Base-by-base conservation (phyloP, 53 echinoderm and acorn worm genomes). In the Patiria pectinifera region DNA sequence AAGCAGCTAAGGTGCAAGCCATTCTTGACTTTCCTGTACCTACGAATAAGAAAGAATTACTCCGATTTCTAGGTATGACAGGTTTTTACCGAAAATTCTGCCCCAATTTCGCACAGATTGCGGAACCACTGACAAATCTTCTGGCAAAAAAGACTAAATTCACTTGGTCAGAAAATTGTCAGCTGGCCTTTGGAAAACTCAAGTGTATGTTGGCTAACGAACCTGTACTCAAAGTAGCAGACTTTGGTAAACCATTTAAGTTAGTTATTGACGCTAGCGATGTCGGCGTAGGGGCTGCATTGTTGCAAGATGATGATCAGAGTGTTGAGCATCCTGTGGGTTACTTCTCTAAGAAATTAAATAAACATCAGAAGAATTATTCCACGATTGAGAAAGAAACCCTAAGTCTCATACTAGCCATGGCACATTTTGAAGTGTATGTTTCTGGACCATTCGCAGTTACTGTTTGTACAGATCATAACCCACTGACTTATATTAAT, bases 301-400 rank as follows among this genome's bases (percentile, higher is more conserved):
- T 94, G 60, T 62, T 94, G 66, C 95, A 95, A 77, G 77, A 82
- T 19, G 87, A 44, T 85, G 66, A 82, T 12, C 47, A 82, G 23
- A 58, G 69, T 18, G 76, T 93, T 49, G 84, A 95, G 16, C 82
- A 82, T 82, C 82, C 82, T 19, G 82, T 82, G 48, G 18, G 82
- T 48, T 82, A 82, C 47, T 82, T 82, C 49, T 82, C 82, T 6
- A 82, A 48, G 22, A 82, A 82, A 48, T 15, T 82, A 4, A 82
- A 82, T 22, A 82, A 82, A 58, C 82, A 82, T 18, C 82, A 82
- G 47, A 46, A 49, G 44, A 47, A 22, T 6, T 58, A 82, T 79
- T 94, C 93, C 4, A 96, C 94, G 16, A 82, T 96, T 44, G 92
- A 96, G 77, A 96, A 96, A 69, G 94, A 94, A 49, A 83, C 82